A percentile compares a stretch with the other conserved stretches of the same genome.
Conservation (phyloP, 92 coral and sea anemone species). For the Paragorgia papillata region DNA sequence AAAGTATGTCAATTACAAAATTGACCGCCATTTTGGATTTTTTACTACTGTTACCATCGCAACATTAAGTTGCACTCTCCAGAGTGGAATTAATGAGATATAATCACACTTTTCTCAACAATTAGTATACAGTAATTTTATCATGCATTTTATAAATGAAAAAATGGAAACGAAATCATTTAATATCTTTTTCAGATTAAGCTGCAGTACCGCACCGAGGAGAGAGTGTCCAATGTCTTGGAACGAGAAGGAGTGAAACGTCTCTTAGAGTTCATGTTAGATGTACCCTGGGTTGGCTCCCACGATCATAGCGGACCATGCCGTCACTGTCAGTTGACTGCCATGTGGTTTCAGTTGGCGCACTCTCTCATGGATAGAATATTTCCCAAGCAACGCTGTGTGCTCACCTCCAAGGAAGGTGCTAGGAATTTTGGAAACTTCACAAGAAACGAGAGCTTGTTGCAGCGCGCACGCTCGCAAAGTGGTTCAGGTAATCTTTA, state of each 20-base stretch:
- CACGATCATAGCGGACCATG: conserved; percentile 89
- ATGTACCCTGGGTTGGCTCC: conserved; percentile 79
- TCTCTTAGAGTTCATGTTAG: conserved; percentile 84
- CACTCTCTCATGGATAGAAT: conserved; percentile 78
- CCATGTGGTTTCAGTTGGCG: conserved; percentile 92
- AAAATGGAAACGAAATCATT: not conserved
- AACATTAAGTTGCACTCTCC: too few relatives aligned
- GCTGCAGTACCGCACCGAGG: conserved; percentile 80
- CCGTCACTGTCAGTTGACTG: conserved; percentile 84
- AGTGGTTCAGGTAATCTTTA: not conserved
- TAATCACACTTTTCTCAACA: too few relatives aligned
- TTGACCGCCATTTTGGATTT: too few relatives aligned
- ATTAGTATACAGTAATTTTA: too few relatives aligned
- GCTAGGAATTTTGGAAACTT: conserved; percentile 32
- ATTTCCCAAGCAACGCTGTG: conserved; percentile 66
- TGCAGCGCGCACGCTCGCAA: not conserved
- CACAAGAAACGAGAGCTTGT: conserved; percentile 14
- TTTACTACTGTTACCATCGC: too few relatives aligned
- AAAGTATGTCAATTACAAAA: too few relatives aligned
- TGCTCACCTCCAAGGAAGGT: conserved; percentile 6
- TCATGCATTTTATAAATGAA: too few relatives aligned
- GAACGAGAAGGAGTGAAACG: conserved; percentile 83
- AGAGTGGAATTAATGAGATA: too few relatives aligned
- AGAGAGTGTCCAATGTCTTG: conserved; percentile 64
- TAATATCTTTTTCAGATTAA: conserved; percentile 58